Evolutionary conservation across 2,888 invertebrate genomes (phyloP), one percentile per base, ranked within the genome.

Genomic region (Lepetodrilus schrolli): DNA sequence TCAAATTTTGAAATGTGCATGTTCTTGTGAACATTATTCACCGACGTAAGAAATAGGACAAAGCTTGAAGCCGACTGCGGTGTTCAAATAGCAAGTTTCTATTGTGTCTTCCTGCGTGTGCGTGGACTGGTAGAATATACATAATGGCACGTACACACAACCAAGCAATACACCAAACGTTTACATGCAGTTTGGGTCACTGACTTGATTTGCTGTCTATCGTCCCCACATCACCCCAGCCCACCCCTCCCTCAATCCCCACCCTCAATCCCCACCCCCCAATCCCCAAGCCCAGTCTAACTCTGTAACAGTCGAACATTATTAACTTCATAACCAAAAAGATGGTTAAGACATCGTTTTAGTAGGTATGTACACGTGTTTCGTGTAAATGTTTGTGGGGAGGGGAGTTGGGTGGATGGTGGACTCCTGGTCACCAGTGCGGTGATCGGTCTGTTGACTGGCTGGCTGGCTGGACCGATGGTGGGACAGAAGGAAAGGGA

Each of bases 341-440:
- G n/a, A n/a, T n/a, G n/a, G n/a, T n/a, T n/a, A n/a, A 43, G 30
- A 8, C 34, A 13, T 58, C 17, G 30, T 30, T 30, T 30, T 26
- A 47, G 1, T 48, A 20, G 17, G 34, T 30, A 72, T 82, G 83
- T 81, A 82, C 82, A 82, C 82, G 80, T 80, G 79, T 78, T 82
- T 82, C 82, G 81, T 80, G 76, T 76, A 76, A 76, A 76, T 76
- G 72, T 74, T 74, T 5, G 30, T 4, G 5, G 50, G 20, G 50
- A 5, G 4, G 2, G 3, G 30, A 34, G 34, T 30, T 58, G 30
- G 10, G 34, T 26, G 21, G 47, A 17, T 47, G 7, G 48, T 20
- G 48, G 30, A n/a, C 20, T 50, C 8, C 30, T 8, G 30, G 17
- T 58, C 13, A 7, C 23, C n/a, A n/a, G n/a, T n/a, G n/a, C n/a